These are phyloP conservation scores for Gadopsis bispinosus DNA, from an alignment of 2,797 vertebrate species.

Conservation along the genomic window DNA sequence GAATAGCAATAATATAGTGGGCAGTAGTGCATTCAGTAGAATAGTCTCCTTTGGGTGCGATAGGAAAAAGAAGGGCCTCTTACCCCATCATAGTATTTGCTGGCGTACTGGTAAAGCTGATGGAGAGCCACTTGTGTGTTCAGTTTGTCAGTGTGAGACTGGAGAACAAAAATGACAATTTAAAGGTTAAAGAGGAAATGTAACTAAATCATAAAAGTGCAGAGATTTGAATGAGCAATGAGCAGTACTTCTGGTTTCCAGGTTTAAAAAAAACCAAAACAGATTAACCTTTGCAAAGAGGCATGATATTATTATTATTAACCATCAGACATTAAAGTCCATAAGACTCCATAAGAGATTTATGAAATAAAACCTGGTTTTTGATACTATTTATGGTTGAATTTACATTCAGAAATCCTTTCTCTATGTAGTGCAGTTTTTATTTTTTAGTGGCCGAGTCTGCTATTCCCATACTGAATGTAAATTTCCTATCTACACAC, in stretches of 20 bases:
- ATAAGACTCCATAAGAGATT: slow-evolving; percentile 5
- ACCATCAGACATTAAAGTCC: slow-evolving; percentile 8
- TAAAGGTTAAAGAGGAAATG: slow-evolving; percentile 53
- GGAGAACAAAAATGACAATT: slow-evolving; percentile 56
- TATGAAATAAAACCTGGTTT: slow-evolving; percentile 5
- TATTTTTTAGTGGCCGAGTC: neutral
- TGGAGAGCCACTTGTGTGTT: slow-evolving; percentile 97
- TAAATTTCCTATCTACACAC: neutral
- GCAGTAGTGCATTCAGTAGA: slow-evolving; percentile 78
- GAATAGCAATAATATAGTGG: slow-evolving; percentile 75
- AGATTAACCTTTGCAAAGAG: slow-evolving; percentile 8
- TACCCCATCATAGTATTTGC: slow-evolving; percentile 99
- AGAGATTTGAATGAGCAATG: slow-evolving; percentile 20
- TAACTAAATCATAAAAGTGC: slow-evolving; percentile 21
- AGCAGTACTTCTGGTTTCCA: neutral
- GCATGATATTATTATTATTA: neutral
- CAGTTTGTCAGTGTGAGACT: slow-evolving; percentile 93
- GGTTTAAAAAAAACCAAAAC: slow-evolving; percentile 15
- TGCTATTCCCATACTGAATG: neutral
- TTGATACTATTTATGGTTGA: neutral
- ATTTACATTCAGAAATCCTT: neutral
- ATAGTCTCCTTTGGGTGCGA: slow-evolving; percentile 71
- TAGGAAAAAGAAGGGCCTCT: slow-evolving; percentile 73
- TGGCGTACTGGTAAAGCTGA: slow-evolving; percentile 98
- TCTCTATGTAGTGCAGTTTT: neutral